phyloP scores from a whole-genome alignment of 2,797 vertebrate genomes.

The Hafferia zeledoni region DNA sequence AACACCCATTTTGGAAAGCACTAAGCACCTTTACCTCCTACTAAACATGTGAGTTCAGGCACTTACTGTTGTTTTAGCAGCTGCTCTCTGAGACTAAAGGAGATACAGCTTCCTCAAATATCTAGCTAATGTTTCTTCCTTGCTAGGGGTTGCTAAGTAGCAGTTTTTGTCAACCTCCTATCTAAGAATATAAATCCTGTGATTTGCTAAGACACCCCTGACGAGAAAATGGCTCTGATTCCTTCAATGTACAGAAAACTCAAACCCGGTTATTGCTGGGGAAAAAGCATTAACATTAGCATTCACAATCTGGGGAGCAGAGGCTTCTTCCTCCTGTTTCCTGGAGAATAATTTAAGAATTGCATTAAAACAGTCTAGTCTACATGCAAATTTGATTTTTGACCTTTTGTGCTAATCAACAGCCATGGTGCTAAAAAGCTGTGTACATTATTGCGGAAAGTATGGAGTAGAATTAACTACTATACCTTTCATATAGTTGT shows the following conservation, averaged over 20 bases:
- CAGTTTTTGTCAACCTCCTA: slow-evolving; percentile 62
- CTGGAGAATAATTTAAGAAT: slow-evolving; percentile 60
- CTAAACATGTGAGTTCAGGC: background rate
- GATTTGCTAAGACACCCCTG: slow-evolving; percentile 55
- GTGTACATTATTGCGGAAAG: slow-evolving; percentile 56
- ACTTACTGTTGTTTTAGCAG: background rate
- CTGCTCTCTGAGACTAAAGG: slow-evolving; percentile 2
- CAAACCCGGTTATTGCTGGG: slow-evolving; percentile 31
- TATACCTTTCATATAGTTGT: slow-evolving; percentile 16
- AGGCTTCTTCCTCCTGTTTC: slow-evolving; percentile 56
- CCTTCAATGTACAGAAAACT: background rate
- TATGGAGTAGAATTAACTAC: slow-evolving; percentile 48
- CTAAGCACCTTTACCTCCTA: slow-evolving; percentile 11
- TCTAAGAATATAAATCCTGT: slow-evolving; percentile 66
- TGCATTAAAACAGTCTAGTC: slow-evolving; percentile 69
- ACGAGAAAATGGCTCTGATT: slow-evolving; percentile 47
- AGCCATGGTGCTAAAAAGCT: slow-evolving; percentile 53
- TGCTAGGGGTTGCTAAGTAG: slow-evolving; percentile 65
- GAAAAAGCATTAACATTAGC: slow-evolving; percentile 46
- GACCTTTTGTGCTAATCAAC: slow-evolving; percentile 72
- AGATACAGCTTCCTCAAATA: slow-evolving; percentile 16
- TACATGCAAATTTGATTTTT: slow-evolving; percentile 72
- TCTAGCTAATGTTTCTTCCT: slow-evolving; percentile 48
- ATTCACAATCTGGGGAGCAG: slow-evolving; percentile 43
- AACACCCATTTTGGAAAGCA: background rate